Evolutionary conservation across 2,113 vertebrate genomes (phyloP), one percentile per base, ranked within the genome.

Genomic region (Amphiprion ocellaris): DNA sequence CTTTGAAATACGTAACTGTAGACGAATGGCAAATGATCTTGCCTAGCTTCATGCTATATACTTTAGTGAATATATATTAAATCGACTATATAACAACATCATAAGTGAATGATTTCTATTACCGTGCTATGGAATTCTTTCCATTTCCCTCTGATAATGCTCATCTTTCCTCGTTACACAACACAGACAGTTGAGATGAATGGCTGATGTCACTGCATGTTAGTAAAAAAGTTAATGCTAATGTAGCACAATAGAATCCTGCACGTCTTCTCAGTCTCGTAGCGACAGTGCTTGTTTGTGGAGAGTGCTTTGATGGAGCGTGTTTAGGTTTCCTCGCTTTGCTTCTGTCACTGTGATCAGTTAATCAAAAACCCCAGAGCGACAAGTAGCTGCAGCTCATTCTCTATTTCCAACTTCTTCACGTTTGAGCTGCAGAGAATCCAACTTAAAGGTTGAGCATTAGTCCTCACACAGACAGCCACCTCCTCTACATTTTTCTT

Each of bases 191-290:
- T 49, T 4, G 58, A 53, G 58, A 77, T 71, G 77, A 83, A 63
- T 71, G 79, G 47, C 52, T 55, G 44, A 77, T 83, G 78, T 89
- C 41, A 63, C 89, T 89, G 87, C 70, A 78, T 81, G 87, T 90
- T 90, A 87, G 83, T 90, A 63, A 59, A 80, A 82, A 82, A 37
- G 74, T 84, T 85, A 49, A 93, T 95, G 95, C 94, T 95, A 94
- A 95, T 93, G 91, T 95, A 95, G 95, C 94, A 95, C 94, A 95
- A 90, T 91, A 93, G 86, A 85, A 73, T 86, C 90, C 89, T 75
- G 65, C 66, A 23, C 68, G 85, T 88, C 9, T 5, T 63, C 21
- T 79, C 55, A 30, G 74, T 54, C 64, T 23, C 37, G 15, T 39
- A 8, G 21, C 44, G 71, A 83, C 71, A 24, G 78, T 79, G 81